Evolutionary conservation across 2,113 vertebrate genomes (phyloP).

Genomic region (Martes martes): DNA sequence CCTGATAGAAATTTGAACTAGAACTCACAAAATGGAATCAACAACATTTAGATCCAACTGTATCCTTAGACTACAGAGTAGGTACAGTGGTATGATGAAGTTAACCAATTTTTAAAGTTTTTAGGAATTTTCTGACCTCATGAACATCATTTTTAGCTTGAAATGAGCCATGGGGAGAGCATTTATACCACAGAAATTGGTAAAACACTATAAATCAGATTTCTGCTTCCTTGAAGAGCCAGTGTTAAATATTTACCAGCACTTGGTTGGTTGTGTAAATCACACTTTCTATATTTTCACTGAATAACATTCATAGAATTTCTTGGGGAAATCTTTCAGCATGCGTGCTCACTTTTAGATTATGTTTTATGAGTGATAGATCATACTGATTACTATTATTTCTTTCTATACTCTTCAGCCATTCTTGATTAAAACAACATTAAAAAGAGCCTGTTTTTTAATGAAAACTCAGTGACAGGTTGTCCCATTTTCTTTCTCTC

Average conservation of each 20-base stretch:
- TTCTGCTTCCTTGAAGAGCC: neutral
- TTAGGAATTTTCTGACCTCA: neutral
- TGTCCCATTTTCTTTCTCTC: neutral
- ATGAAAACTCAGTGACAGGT: constrained; percentile 50
- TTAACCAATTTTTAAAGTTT: neutral
- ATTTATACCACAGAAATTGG: neutral
- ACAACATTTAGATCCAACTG: neutral
- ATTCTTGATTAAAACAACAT: neutral
- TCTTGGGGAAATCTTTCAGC: neutral
- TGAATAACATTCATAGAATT: neutral
- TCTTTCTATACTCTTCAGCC: neutral
- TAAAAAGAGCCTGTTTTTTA: constrained; percentile 14
- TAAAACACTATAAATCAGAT: neutral
- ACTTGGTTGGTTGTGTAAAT: neutral
- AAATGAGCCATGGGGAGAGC: neutral
- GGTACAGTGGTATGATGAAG: neutral
- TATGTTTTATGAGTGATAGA: neutral
- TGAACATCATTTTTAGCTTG: neutral
- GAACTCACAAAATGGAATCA: neutral
- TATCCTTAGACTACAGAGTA: neutral
- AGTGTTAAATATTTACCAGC: neutral
- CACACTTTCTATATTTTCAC: neutral
- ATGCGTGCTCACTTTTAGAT: neutral
- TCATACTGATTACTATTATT: neutral
- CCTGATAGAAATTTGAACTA: neutral